These are phyloP conservation scores for Sebastolobus alascanus DNA, from an alignment of 2,797 vertebrate genomes.

Conservation along the genomic window DNA sequence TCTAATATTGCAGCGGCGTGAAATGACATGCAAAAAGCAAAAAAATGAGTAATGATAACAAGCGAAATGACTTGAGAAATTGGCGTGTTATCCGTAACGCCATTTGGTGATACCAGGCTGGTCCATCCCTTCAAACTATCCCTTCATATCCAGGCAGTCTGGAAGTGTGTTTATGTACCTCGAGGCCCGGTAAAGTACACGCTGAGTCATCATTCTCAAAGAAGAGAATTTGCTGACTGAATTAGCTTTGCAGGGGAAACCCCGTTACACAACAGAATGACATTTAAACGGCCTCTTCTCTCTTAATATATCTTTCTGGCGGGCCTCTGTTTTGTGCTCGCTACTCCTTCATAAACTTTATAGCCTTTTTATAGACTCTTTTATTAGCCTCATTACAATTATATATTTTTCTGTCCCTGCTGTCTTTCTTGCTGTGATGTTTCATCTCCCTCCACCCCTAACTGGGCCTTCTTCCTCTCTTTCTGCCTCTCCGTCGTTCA, in stretches of 20 bases:
- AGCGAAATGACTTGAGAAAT: no score
- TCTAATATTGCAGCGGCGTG: no score
- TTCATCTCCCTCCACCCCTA: conserved; percentile 24
- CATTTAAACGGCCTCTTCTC: conserved; percentile 35
- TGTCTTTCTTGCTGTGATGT: conserved; percentile 10
- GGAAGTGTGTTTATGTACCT: background rate
- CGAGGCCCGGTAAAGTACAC: conserved; percentile 18
- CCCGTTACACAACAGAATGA: conserved; percentile 50
- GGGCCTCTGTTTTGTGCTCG: background rate
- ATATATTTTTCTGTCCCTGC: background rate
- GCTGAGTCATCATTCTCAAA: conserved; percentile 58
- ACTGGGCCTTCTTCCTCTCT: conserved; percentile 25
- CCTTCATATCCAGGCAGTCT: background rate
- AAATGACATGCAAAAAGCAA: no score
- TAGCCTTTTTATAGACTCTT: background rate
- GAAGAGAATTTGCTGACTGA: conserved; percentile 57
- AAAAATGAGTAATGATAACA: no score
- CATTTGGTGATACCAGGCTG: no score
- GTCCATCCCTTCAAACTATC: no score
- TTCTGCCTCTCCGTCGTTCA: conserved; percentile 48
- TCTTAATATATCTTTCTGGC: conserved; percentile 7
- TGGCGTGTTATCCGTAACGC: no score
- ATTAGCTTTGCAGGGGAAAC: conserved; percentile 52
- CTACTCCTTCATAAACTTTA: background rate
- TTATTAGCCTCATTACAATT: background rate